phyloP scores from a whole-genome alignment of 1,140 invertebrate genomes.

The Heliconius congener region DNA sequence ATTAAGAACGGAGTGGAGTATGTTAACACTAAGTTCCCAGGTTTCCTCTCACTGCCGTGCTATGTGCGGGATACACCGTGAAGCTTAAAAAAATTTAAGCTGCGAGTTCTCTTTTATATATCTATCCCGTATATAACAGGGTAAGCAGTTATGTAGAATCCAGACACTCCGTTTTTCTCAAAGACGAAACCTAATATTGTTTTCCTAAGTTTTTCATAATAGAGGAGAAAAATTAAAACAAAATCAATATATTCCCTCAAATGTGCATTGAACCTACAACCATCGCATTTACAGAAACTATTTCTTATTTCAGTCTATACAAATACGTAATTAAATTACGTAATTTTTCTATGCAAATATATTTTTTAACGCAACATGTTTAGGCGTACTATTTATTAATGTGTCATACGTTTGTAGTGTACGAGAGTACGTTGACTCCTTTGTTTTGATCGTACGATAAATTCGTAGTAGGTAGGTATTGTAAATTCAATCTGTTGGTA shows the following conservation, averaged over 20 bases:
- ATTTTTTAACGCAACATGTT: neutral
- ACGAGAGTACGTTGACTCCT: neutral
- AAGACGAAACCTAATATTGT: no score
- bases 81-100: no score
- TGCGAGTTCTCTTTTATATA: no score
- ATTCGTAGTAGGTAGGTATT: conserved; percentile 4
- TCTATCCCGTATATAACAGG: no score
- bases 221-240: no score
- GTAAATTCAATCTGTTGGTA: neutral
- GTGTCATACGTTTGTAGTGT: neutral
- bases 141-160: no score
- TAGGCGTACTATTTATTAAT: conserved; percentile 2
- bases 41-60: no score
- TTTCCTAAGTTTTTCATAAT: no score
- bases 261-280: neutral
- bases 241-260: neutral
- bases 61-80: no score
- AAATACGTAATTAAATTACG: neutral
- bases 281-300: neutral
- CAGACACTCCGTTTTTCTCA: no score
- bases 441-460: conserved; percentile 3
- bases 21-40: neutral
- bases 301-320: neutral
- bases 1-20: neutral
- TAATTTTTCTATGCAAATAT: neutral